phyloP scores from a whole-genome alignment of 2,797 vertebrate species.

The Gadopsis marmoratus region DNA sequence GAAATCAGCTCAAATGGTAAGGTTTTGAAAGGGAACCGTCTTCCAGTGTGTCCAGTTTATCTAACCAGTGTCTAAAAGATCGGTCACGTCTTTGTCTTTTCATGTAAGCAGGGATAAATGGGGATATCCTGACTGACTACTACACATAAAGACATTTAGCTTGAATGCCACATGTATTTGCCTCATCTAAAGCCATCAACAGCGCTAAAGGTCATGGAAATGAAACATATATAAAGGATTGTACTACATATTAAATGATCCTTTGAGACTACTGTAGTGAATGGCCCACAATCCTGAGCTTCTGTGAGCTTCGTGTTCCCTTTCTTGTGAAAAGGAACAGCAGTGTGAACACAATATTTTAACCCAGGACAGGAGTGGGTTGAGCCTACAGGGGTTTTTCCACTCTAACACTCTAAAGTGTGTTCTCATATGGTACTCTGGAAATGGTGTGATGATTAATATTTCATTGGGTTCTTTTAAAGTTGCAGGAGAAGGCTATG shows the following conservation, averaged over 20 bases:
- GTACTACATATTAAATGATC: slow-evolving; percentile 17
- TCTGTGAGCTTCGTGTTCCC: slow-evolving; percentile 43
- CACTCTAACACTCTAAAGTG: slow-evolving; percentile 74
- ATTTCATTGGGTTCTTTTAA: slow-evolving; percentile 79
- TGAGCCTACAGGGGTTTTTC: slow-evolving; percentile 68
- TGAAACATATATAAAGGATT: slow-evolving; percentile 9
- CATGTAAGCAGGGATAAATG: background rate
- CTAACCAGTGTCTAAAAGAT: background rate
- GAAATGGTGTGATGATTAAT: slow-evolving; percentile 83
- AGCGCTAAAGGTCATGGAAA: slow-evolving; percentile 23
- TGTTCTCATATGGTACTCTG: slow-evolving; percentile 75
- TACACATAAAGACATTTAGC: background rate
- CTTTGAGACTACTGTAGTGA: slow-evolving; percentile 6
- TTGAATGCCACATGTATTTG: background rate
- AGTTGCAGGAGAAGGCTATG: slow-evolving; percentile 66
- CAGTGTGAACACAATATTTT: slow-evolving; percentile 56
- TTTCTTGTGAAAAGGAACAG: slow-evolving; percentile 54
- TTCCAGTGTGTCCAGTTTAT: background rate
- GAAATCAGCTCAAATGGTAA: slow-evolving; percentile 2
- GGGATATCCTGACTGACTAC: background rate
- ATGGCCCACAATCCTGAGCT: slow-evolving; percentile 6
- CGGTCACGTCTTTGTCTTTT: slow-evolving; percentile 15
- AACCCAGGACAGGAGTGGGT: slow-evolving; percentile 63
- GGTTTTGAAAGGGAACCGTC: background rate
- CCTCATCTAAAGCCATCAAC: slow-evolving; percentile 9